Conservation (phyloP, 2,888 invertebrate species). For the Phaonia tiefii region DNA sequence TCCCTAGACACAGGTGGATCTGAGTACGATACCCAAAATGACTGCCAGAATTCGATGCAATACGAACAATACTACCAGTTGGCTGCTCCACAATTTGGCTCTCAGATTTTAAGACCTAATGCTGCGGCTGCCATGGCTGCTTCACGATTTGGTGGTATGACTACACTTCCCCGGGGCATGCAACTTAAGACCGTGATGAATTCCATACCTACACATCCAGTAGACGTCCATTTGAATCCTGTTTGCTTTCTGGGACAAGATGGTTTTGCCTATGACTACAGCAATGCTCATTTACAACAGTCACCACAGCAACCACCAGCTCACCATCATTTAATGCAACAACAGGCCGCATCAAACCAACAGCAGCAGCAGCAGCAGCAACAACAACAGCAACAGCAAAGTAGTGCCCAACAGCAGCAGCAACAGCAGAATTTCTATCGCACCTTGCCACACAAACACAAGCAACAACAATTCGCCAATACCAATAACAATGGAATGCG, state of each 20-base stretch:
- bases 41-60: constrained; percentile 76
- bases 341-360: constrained; percentile 69
- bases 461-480: constrained; percentile 74
- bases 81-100: constrained; percentile 82
- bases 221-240: constrained; percentile 88
- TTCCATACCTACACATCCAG: constrained; percentile 81
- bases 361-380: constrained; percentile 71
- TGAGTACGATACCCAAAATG: constrained; percentile 77
- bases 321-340: constrained; percentile 67
- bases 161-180: constrained; percentile 81
- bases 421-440: constrained; percentile 84
- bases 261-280: constrained; percentile 84
- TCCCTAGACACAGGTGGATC: constrained; percentile 77
- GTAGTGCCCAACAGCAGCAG: constrained; percentile 70
- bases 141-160: constrained; percentile 80
- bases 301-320: constrained; percentile 68
- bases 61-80: constrained; percentile 80
- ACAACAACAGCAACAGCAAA: constrained; percentile 70
- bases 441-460: constrained; percentile 87
- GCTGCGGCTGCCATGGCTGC: constrained; percentile 65
- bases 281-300: constrained; percentile 78
- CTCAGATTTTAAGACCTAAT: constrained; percentile 80
- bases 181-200: constrained; percentile 80
- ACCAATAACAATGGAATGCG: constrained; percentile 82
- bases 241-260: constrained; percentile 89